Conservation (phyloP, 2,113 vertebrate genomes). For the Chlorodrepanis virens region DNA sequence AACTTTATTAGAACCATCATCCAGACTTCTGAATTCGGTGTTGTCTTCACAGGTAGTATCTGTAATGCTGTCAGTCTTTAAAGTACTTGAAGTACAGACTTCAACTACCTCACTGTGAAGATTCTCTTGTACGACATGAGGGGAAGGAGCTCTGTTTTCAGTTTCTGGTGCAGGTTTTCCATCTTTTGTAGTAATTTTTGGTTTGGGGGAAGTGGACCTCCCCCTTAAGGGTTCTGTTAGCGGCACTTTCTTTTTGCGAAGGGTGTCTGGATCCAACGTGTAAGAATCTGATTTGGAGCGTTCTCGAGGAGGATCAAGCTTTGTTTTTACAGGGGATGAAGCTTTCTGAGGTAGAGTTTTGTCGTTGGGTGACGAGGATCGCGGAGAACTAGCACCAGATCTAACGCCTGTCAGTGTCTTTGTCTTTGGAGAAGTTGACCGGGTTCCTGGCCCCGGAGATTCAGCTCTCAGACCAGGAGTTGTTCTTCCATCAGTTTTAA, state of each 20-base stretch:
- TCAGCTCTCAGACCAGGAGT: slow-evolving; percentile 83
- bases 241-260: slow-evolving; percentile 94
- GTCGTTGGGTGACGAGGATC: slow-evolving; percentile 87
- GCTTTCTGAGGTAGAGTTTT: slow-evolving; percentile 88
- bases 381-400: slow-evolving; percentile 82
- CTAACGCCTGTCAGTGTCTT: slow-evolving; percentile 83
- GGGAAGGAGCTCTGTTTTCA: slow-evolving; percentile 91
- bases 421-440: slow-evolving; percentile 92
- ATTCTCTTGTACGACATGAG: slow-evolving; percentile 96
- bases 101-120: slow-evolving; percentile 97
- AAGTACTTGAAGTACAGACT: slow-evolving; percentile 92
- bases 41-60: slow-evolving; percentile 88
- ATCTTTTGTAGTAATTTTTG: slow-evolving; percentile 88
- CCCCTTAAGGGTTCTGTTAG: slow-evolving; percentile 92
- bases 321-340: slow-evolving; percentile 85
- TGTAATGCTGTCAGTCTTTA: slow-evolving; percentile 83
- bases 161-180: slow-evolving; percentile 76
- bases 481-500: slow-evolving; percentile 89
- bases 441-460: slow-evolving; percentile 89
- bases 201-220: slow-evolving; percentile 94
- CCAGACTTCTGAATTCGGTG: slow-evolving; percentile 77
- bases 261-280: slow-evolving; percentile 92
- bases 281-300: slow-evolving; percentile 98
- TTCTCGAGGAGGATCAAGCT: slow-evolving; percentile 92
- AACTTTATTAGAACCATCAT: slow-evolving; percentile 89